Percentiles rank a stretch among this genome's conserved stretches.
Conservation (phyloP, 1,140 invertebrate genomes). For the Cataglyphis hispanica region DNA sequence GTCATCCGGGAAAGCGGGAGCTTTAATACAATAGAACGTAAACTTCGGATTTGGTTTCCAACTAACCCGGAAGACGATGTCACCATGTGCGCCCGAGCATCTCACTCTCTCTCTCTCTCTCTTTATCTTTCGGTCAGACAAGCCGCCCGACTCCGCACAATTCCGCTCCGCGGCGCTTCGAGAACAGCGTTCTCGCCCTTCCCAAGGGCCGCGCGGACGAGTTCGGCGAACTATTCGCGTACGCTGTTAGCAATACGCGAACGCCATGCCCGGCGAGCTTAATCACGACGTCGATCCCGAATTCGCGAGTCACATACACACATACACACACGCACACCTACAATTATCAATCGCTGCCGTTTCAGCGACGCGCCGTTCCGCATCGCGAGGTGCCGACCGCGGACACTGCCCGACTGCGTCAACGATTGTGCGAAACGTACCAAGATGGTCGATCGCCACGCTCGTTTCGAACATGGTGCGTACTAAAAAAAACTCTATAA, state of each 20-base stretch:
- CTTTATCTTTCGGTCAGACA: constrained; percentile 1
- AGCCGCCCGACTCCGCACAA: constrained; percentile 36
- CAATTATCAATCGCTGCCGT: constrained; percentile 6
- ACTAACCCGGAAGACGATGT: constrained; percentile 76
- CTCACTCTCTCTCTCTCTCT: constrained; percentile 17
- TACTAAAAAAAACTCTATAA: constrained; percentile 51
- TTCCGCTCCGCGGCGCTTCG: neutral
- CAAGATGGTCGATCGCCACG: constrained; percentile 76
- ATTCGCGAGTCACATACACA: neutral
- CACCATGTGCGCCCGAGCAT: constrained; percentile 78
- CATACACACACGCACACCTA: no score
- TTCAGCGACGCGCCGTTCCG: constrained; percentile 56
- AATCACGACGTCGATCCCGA: neutral
- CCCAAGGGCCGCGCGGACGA: neutral
- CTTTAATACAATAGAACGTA: neutral
- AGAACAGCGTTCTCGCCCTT: neutral
- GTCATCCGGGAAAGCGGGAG: neutral
- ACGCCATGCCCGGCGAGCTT: constrained; percentile 4
- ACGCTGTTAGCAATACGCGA: neutral
- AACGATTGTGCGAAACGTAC: constrained; percentile 80
- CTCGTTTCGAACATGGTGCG: constrained; percentile 74
- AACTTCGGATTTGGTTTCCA: constrained; percentile 34
- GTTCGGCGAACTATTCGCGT: no score
- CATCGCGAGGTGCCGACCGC: constrained; percentile 71
- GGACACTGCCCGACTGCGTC: constrained; percentile 80